Evolutionary conservation across 2,888 invertebrate species (phyloP).

Genomic region (Tolmerus cingulatus): DNA sequence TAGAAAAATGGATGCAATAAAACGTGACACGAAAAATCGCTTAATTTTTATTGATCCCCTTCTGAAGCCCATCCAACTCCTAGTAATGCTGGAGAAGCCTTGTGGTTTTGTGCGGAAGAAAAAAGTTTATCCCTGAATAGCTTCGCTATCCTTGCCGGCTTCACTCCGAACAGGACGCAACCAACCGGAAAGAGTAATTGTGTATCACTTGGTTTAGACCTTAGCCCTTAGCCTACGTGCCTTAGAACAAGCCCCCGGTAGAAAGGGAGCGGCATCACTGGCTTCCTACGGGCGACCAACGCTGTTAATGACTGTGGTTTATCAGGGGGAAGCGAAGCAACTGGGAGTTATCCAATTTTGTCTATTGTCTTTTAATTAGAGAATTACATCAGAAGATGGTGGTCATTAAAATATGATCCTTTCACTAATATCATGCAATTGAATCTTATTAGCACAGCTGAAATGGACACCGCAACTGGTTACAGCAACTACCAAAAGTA

Average conservation of each 20-base stretch:
- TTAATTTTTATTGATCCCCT: slow-evolving; percentile 48
- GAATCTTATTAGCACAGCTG: neutral
- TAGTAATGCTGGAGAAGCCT: neutral
- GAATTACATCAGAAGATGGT: neutral
- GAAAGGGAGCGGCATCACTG: neutral
- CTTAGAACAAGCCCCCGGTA: neutral
- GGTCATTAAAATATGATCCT: neutral
- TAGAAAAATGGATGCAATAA: slow-evolving; percentile 50
- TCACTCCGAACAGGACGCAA: slow-evolving; percentile 7
- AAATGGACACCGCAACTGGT: neutral
- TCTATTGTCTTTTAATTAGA: slow-evolving; percentile 13
- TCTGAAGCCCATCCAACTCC: neutral
- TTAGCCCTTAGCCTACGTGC: slow-evolving; percentile 43
- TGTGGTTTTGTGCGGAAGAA: slow-evolving; percentile 25
- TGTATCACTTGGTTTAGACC: slow-evolving; percentile 43
- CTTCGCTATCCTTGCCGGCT: neutral
- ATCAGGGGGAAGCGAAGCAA: neutral
- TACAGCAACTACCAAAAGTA: neutral
- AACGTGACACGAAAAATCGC: slow-evolving; percentile 50
- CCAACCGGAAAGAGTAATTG: slow-evolving; percentile 48
- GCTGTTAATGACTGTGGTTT: neutral
- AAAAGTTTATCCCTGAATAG: slow-evolving; percentile 20
- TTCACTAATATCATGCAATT: neutral
- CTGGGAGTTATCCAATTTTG: slow-evolving; percentile 7
- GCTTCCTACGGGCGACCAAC: neutral